Evolutionary conservation across 2,888 invertebrate genomes (phyloP).

Genomic region (Lasioglossum malachurum): DNA sequence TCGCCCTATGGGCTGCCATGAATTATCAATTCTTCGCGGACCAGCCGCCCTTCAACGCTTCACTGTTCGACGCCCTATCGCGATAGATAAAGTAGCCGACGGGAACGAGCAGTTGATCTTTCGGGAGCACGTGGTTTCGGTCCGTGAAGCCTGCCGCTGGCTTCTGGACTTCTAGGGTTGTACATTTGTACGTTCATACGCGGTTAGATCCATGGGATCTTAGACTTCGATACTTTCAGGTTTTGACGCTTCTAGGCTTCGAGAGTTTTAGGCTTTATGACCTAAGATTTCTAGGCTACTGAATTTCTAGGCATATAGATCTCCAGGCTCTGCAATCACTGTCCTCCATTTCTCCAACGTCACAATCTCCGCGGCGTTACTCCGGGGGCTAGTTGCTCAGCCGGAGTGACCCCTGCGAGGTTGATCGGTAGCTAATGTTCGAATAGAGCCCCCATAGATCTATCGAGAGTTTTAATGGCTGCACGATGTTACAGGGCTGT

Average conservation of each 20-base stretch:
- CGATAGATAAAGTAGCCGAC: constrained; percentile 7
- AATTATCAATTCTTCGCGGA: constrained; percentile 62
- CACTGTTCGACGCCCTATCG: constrained; percentile 18
- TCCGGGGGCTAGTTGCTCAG: not conserved
- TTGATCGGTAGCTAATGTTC: constrained; percentile 10
- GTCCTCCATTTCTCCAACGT: not conserved
- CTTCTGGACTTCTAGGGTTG: not conserved
- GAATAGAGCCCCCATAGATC: constrained; percentile 11
- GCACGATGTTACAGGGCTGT: not conserved
- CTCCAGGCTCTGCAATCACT: not conserved
- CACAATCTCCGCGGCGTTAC: not conserved
- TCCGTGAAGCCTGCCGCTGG: not conserved
- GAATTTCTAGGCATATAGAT: no score
- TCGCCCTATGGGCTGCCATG: constrained; percentile 44
- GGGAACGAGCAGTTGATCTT: constrained; percentile 2
- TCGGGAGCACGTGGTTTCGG: not conserved
- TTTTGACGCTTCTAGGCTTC: no score
- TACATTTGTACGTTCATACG: not conserved
- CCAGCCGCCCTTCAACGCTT: constrained; percentile 14
- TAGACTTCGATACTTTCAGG: not conserved
- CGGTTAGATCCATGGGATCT: not conserved
- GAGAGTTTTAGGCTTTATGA: no score
- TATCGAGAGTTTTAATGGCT: constrained; percentile 15
- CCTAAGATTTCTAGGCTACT: not conserved
- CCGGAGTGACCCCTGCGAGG: not conserved